phyloP scores from a whole-genome alignment of 2,888 invertebrate species.

The Archips xylosteana region DNA sequence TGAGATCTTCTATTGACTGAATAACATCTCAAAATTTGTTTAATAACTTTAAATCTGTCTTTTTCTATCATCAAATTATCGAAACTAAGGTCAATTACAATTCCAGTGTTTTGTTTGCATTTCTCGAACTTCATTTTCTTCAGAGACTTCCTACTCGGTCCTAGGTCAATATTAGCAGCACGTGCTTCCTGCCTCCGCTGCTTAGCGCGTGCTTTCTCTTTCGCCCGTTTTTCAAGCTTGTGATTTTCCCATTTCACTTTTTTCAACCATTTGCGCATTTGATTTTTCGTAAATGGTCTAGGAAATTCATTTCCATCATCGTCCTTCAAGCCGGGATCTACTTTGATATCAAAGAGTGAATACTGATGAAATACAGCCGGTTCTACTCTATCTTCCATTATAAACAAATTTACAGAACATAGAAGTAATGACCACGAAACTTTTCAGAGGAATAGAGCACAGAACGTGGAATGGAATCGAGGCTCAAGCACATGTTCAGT shows the following conservation, averaged over 20 bases:
- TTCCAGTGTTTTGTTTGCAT: constrained; percentile 88
- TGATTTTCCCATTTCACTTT: constrained; percentile 90
- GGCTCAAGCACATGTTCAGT: background rate
- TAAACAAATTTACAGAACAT: background rate
- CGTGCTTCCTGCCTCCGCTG: constrained; percentile 89
- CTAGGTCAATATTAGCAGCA: constrained; percentile 89
- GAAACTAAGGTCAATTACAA: constrained; percentile 96
- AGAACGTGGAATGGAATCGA: background rate
- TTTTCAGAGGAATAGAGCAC: background rate
- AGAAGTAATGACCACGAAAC: background rate
- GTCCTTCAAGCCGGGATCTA: constrained; percentile 80
- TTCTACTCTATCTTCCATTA: constrained; percentile 44
- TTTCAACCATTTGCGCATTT: constrained; percentile 89
- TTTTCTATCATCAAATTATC: constrained; percentile 96
- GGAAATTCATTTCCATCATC: constrained; percentile 75
- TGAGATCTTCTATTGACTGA: constrained; percentile 93
- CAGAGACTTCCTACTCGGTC: constrained; percentile 92
- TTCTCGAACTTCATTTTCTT: constrained; percentile 90
- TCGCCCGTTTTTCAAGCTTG: constrained; percentile 89
- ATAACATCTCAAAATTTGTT: constrained; percentile 96
- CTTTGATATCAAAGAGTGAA: constrained; percentile 72
- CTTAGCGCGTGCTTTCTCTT: constrained; percentile 90
- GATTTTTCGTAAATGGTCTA: constrained; percentile 86
- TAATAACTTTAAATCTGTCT: constrained; percentile 95
- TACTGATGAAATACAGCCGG: constrained; percentile 61